Conservation (phyloP, 2,797 vertebrate genomes). For the Momotus momota region DNA sequence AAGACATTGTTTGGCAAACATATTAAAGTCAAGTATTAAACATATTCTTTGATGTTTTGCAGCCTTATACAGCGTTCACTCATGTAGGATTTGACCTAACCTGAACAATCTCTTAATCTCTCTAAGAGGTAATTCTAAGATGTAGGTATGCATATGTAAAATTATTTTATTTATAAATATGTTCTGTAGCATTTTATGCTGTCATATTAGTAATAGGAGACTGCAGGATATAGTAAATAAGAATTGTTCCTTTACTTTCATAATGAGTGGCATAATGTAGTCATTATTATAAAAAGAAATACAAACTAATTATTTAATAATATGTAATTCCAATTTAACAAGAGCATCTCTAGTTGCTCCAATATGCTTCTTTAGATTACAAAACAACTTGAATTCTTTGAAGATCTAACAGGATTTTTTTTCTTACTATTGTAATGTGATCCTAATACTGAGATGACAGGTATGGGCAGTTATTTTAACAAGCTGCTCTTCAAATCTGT, state of each 20-base stretch:
- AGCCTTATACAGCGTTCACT: neutral
- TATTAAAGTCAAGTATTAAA: neutral
- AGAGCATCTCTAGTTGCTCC: neutral
- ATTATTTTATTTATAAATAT: neutral
- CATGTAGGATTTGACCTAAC: neutral
- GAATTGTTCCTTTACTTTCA: neutral
- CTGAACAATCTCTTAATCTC: neutral
- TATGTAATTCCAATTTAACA: neutral
- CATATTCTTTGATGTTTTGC: constrained; percentile 27
- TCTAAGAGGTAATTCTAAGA: neutral
- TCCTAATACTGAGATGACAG: constrained; percentile 75
- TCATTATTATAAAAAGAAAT: neutral
- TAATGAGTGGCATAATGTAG: neutral
- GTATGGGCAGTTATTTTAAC: constrained; percentile 73
- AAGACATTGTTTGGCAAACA: neutral
- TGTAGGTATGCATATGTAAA: neutral
- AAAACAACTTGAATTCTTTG: constrained; percentile 78
- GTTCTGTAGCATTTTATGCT: neutral
- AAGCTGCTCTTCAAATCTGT: constrained; percentile 48
- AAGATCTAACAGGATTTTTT: constrained; percentile 81
- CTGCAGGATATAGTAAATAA: neutral
- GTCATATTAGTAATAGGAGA: neutral
- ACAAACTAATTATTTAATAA: neutral
- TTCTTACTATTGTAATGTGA: constrained; percentile 79
- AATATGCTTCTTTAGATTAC: neutral